A percentile compares a stretch with the other conserved stretches of the same genome.
Evolutionary conservation across 35 echinoderm and acorn worm species (phyloP).

Genomic region (Chiridota heheva): DNA sequence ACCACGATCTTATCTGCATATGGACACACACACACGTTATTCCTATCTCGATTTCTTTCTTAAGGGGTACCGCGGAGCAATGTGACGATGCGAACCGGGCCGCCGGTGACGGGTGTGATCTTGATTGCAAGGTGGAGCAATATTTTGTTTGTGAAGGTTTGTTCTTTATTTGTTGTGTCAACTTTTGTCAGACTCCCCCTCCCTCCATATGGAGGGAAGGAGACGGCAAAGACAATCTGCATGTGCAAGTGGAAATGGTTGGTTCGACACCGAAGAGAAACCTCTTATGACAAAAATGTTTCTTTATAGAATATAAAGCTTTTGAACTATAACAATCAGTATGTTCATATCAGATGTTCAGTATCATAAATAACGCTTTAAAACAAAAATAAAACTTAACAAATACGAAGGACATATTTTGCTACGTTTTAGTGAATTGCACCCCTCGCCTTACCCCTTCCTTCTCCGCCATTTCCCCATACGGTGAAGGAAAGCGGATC

Average conservation of each 20-base stretch:
- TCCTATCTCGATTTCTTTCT: no score
- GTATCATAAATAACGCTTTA: no score
- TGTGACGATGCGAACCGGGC: conserved; percentile 86
- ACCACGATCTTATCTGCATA: not conserved
- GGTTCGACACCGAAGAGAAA: not conserved
- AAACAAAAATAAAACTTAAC: no score
- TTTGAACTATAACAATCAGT: no score
- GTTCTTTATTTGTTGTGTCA: not conserved
- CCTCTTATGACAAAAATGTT: no score
- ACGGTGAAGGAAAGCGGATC: not conserved
- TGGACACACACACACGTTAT: not conserved
- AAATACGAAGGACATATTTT: no score
- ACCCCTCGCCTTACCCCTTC: no score
- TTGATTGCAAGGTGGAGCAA: conserved; percentile 61
- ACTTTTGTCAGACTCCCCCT: not conserved
- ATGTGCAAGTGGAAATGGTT: not conserved
- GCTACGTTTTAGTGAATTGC: no score
- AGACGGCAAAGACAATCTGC: not conserved
- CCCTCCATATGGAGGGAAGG: not conserved
- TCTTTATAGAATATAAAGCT: no score
- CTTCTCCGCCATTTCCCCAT: no score
- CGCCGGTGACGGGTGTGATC: conserved; percentile 81
- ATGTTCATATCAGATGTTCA: no score
- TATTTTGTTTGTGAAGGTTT: conserved; percentile 82
- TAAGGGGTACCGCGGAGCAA: conserved; percentile 45